Conservation (phyloP, 1,140 invertebrate species). For the Brachionus calyciflorus region DNA sequence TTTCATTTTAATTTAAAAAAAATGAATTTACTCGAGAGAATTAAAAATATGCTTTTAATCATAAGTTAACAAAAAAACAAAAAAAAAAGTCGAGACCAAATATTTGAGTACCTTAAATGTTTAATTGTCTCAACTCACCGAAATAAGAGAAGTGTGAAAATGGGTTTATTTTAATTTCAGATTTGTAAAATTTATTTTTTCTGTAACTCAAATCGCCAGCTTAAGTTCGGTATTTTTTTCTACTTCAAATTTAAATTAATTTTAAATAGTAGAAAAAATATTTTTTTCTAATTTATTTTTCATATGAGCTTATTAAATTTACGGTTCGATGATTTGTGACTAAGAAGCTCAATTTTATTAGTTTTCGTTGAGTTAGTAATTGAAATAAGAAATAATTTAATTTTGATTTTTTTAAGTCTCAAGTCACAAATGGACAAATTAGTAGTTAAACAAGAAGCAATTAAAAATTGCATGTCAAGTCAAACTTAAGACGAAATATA, state of each 20-base stretch:
- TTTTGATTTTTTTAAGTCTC: not conserved
- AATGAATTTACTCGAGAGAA: no score
- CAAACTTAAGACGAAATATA: constrained; percentile 9
- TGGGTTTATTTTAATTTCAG: not conserved
- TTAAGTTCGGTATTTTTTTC: not conserved
- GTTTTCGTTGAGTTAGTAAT: not conserved
- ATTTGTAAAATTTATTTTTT: not conserved
- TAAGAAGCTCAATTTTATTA: not conserved
- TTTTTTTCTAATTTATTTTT: not conserved
- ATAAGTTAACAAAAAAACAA: no score
- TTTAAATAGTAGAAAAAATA: no score
- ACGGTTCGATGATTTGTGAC: not conserved
- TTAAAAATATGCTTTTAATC: no score
- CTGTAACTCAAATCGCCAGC: not conserved
- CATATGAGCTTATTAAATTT: not conserved
- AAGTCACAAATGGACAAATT: not conserved
- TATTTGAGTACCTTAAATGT: constrained; percentile 19
- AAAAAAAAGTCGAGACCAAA: not conserved
- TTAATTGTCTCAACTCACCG: no score
- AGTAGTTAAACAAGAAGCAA: no score
- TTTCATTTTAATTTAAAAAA: no score
- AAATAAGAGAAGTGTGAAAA: constrained; percentile 16
- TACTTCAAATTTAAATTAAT: not conserved
- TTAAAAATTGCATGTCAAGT: constrained; percentile 25
- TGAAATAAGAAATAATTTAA: not conserved